Percentiles rank a stretch among this genome's conserved stretches.
Conservation (phyloP, 2,113 vertebrate species). For the Chionomys nivalis region DNA sequence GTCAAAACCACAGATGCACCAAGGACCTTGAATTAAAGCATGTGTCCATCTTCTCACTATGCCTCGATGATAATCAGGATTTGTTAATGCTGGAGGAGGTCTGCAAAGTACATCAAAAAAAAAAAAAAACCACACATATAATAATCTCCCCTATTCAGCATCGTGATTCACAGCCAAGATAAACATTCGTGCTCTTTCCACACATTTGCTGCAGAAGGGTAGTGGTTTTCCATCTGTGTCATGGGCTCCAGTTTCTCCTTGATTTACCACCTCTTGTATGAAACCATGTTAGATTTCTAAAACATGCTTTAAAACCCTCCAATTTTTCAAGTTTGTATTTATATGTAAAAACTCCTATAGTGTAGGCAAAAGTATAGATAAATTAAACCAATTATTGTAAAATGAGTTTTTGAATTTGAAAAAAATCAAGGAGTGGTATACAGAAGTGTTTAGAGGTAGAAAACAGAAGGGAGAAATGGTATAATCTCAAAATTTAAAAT, state of each 20-base stretch:
- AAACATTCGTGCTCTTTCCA: neutral
- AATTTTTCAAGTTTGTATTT: neutral
- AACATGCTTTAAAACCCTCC: slow-evolving; percentile 11
- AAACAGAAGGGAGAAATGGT: neutral
- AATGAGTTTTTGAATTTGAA: neutral
- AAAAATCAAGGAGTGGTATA: neutral
- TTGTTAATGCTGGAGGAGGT: neutral
- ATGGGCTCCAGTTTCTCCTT: neutral
- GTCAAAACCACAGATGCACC: slow-evolving; percentile 55
- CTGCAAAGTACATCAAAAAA: slow-evolving; percentile 35
- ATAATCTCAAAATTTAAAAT: neutral
- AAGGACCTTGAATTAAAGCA: slow-evolving; percentile 56
- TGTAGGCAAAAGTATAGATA: neutral
- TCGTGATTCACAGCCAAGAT: slow-evolving; percentile 33
- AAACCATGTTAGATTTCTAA: neutral
- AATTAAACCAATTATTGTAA: neutral
- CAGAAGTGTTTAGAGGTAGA: neutral
- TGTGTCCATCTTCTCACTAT: slow-evolving; percentile 4
- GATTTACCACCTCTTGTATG: neutral
- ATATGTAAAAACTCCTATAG: neutral
- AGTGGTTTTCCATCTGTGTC: slow-evolving; percentile 33
- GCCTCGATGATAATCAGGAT: slow-evolving; percentile 39
- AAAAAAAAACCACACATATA: slow-evolving; percentile 11
- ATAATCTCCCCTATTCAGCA: neutral
- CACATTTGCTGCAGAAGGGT: neutral